These are phyloP conservation scores for Euplagia quadripunctaria DNA, from an alignment of 2,888 invertebrate genomes.

Conservation along the genomic window DNA sequence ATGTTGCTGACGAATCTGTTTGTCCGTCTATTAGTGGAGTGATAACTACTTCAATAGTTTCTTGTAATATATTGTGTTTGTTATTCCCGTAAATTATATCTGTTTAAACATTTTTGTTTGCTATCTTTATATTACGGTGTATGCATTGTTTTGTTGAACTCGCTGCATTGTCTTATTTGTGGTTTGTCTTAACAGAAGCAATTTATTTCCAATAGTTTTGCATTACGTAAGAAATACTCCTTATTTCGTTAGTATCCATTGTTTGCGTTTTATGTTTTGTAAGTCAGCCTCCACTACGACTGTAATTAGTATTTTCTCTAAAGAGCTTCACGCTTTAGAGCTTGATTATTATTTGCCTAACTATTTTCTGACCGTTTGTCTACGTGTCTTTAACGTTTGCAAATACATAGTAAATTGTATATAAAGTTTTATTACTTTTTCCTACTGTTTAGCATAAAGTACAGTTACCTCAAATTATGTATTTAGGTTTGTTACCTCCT, in stretches of 20 bases:
- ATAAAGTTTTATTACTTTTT: slow-evolving; percentile 27
- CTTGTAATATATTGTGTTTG: slow-evolving; percentile 47
- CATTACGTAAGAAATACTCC: slow-evolving; percentile 42
- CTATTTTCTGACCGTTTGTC: slow-evolving; percentile 23
- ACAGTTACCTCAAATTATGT: slow-evolving; percentile 2
- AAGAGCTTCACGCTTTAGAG: slow-evolving; percentile 22
- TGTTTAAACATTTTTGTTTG: slow-evolving; percentile 47
- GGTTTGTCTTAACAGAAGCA: slow-evolving; percentile 35
- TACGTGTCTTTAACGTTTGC: slow-evolving; percentile 17
- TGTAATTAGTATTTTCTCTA: slow-evolving; percentile 41
- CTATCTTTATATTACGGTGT: slow-evolving; percentile 30
- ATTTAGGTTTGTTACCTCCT: background rate
- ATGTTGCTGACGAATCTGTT: slow-evolving; percentile 69
- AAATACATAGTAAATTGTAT: slow-evolving; percentile 19
- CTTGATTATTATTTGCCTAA: slow-evolving; percentile 30
- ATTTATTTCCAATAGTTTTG: slow-evolving; percentile 36
- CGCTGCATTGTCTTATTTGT: slow-evolving; percentile 35
- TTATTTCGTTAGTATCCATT: slow-evolving; percentile 43
- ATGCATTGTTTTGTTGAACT: slow-evolving; percentile 47
- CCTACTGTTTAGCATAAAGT: slow-evolving; percentile 17
- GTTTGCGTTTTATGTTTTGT: slow-evolving; percentile 40
- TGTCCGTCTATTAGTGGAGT: slow-evolving; percentile 62
- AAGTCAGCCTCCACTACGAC: slow-evolving; percentile 22
- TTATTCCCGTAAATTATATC: slow-evolving; percentile 45
- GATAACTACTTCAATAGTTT: slow-evolving; percentile 66